These are phyloP conservation scores for Karalla daura DNA, from an alignment of 2,797 vertebrate genomes.

Conservation along the genomic window DNA sequence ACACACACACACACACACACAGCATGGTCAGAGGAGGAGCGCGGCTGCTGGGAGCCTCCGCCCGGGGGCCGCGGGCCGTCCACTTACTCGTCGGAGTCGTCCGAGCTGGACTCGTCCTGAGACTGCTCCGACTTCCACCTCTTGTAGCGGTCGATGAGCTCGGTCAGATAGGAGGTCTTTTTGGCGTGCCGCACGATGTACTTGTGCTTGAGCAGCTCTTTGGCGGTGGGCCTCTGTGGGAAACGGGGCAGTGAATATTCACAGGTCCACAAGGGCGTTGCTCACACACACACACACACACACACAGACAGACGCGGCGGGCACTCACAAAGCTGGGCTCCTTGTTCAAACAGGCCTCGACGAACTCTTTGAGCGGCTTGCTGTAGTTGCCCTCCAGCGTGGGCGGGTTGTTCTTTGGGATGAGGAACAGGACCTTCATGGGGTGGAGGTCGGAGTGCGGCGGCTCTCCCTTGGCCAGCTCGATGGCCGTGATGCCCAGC, in stretches of 20 bases:
- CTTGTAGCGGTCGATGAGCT: constrained; percentile 97
- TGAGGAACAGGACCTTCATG: constrained; percentile 99
- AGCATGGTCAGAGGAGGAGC: too few species aligned
- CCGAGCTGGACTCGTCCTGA: constrained; percentile 89
- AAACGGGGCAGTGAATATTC: constrained; percentile 9
- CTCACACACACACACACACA: too few species aligned
- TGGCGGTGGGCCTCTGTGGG: constrained; percentile 94
- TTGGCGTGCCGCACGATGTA: constrained; percentile 95
- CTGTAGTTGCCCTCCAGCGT: constrained; percentile 97
- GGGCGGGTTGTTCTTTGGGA: constrained; percentile 98
- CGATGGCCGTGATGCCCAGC: constrained; percentile 97
- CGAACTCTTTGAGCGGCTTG: constrained; percentile 96
- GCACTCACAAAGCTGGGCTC: constrained; percentile 98
- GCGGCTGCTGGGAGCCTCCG: too few species aligned
- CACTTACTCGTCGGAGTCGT: constrained; percentile 93
- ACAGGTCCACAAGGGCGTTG: too few species aligned
- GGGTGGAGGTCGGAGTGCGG: constrained; percentile 97
- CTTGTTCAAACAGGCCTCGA: constrained; percentile 98
- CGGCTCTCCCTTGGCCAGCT: constrained; percentile 96
- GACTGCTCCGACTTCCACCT: constrained; percentile 95
- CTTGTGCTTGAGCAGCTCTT: constrained; percentile 97
- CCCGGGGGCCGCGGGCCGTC: too few species aligned
- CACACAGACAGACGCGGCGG: constrained; percentile 56
- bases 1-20: too few species aligned
- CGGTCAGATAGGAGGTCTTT: constrained; percentile 96